Percentiles rank a stretch among this genome's conserved stretches.
phyloP scores from a whole-genome alignment of 2,888 invertebrate species.

The Hylaea fasciaria region DNA sequence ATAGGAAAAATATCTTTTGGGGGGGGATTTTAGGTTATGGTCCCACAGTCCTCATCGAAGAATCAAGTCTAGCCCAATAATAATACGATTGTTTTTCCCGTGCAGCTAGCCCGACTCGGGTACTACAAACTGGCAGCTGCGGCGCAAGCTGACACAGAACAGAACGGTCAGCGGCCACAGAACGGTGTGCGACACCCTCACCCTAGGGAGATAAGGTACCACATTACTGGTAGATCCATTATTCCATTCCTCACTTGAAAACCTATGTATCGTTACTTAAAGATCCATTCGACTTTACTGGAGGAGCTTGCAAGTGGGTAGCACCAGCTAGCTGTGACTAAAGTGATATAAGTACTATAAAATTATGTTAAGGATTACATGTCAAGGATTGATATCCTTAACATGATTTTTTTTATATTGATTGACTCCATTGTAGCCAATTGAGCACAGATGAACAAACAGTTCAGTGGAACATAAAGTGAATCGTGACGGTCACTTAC shows the following conservation, averaged over 20 bases:
- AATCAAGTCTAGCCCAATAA: no score
- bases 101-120: conserved; percentile 87
- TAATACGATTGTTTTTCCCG: conserved; percentile 40
- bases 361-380: no score
- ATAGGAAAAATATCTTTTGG: no score
- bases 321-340: no score
- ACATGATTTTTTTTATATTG: neutral
- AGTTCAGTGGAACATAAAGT: conserved; percentile 7
- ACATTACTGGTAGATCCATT: neutral
- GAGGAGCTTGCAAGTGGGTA: no score
- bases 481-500: conserved; percentile 13
- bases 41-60: no score
- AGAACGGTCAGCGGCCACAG: conserved; percentile 60
- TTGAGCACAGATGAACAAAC: conserved; percentile 20
- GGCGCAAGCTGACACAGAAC: conserved; percentile 71
- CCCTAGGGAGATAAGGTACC: conserved; percentile 73
- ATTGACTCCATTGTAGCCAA: conserved; percentile 11
- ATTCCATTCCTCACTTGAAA: no score
- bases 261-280: no score
- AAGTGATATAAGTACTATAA: no score
- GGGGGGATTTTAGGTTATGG: no score
- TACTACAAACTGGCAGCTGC: conserved; percentile 86
- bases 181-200: conserved; percentile 75
- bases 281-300: no score
- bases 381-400: no score